Evolutionary conservation across 2,888 invertebrate genomes (phyloP).

Genomic region (Apamea crenata): DNA sequence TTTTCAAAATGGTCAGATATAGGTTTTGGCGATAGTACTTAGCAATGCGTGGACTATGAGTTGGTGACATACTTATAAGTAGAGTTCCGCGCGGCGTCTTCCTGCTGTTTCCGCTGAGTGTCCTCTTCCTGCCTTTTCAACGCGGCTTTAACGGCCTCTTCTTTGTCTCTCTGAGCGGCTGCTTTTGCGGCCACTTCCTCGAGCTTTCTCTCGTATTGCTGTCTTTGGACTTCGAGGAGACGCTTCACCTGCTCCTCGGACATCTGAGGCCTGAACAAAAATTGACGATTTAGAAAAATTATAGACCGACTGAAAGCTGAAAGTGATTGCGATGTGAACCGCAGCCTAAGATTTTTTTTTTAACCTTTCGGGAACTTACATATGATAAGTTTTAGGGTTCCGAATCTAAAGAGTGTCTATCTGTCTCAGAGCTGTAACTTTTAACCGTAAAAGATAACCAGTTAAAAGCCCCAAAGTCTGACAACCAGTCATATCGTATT

Average conservation of each 20-base stretch:
- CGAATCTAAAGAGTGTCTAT: not conserved
- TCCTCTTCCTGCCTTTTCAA: constrained; percentile 9
- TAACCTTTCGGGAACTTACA: not conserved
- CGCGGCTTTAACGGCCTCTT: constrained; percentile 23
- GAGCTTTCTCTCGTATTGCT: constrained; percentile 52
- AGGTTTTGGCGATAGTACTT: too few relatives aligned
- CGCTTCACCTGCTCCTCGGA: constrained; percentile 35
- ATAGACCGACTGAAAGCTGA: not conserved
- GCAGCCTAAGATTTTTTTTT: not conserved
- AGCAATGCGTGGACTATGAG: too few relatives aligned
- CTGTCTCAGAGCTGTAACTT: not conserved
- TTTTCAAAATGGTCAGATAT: too few relatives aligned
- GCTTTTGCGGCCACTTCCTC: constrained; percentile 42
- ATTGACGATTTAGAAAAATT: not conserved
- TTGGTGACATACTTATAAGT: not conserved
- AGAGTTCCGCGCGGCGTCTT: constrained; percentile 1
- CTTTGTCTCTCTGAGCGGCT: constrained; percentile 1
- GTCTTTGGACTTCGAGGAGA: constrained; percentile 51
- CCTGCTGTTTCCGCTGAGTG: not conserved
- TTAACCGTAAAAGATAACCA: not conserved
- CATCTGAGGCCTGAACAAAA: constrained; percentile 46
- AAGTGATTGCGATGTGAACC: not conserved
- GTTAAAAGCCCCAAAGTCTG: not conserved
- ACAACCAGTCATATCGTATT: not conserved
- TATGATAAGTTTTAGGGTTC: not conserved